Evolutionary conservation across 2,113 vertebrate species (phyloP).

Genomic region (Coreoperca whiteheadi): DNA sequence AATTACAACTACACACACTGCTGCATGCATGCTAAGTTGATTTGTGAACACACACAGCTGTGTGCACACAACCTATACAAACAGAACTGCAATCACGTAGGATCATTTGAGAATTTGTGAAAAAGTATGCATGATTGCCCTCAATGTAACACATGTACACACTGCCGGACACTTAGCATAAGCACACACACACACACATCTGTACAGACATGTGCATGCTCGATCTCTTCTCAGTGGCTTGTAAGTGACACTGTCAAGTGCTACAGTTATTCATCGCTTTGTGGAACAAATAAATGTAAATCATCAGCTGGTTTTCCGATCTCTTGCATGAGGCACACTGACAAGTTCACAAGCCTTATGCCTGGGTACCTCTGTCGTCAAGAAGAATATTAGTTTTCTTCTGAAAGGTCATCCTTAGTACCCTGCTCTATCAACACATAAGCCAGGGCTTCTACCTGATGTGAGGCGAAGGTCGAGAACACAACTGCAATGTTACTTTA

Average conservation of each 20-base stretch:
- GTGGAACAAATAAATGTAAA: conserved; percentile 29
- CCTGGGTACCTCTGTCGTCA: conserved; percentile 13
- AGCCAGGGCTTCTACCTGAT: conserved; percentile 21
- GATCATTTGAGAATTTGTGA: conserved; percentile 30
- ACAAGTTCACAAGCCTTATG: conserved; percentile 22
- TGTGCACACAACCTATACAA: not conserved
- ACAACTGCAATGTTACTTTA: not conserved
- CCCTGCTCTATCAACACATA: conserved; percentile 28
- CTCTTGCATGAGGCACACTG: not conserved
- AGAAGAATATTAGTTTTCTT: conserved; percentile 25
- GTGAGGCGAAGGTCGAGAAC: conserved; percentile 1
- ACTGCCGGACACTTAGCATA: too few relatives aligned
- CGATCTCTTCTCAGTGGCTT: not conserved
- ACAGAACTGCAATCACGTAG: not conserved
- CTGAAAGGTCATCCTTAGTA: conserved; percentile 23
- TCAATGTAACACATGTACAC: too few relatives aligned
- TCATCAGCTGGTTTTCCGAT: conserved; percentile 6
- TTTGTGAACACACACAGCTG: not conserved
- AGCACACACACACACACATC: too few relatives aligned
- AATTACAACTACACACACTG: conserved; percentile 7
- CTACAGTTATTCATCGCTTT: conserved; percentile 10
- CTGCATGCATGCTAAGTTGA: too few relatives aligned
- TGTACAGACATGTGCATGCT: not conserved
- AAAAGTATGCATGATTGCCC: too few relatives aligned
- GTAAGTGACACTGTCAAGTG: conserved; percentile 2